Evolutionary conservation across 2,113 vertebrate genomes (phyloP).

Genomic region (Heterochromis multidens): DNA sequence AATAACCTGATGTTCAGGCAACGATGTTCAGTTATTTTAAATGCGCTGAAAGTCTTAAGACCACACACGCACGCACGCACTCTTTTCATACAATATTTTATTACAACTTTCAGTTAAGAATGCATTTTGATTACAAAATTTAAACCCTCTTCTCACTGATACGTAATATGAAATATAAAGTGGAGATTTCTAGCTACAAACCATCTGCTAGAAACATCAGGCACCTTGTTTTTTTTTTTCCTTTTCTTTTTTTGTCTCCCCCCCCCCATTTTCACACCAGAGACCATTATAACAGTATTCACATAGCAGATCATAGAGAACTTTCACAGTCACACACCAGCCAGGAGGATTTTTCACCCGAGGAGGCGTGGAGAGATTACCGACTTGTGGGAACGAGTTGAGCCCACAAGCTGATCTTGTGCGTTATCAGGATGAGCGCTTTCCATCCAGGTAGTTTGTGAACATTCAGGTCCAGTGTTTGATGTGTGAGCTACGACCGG

Average conservation of each 20-base stretch:
- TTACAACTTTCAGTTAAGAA: slow-evolving; percentile 41
- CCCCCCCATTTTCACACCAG: neutral
- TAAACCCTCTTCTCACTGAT: slow-evolving; percentile 3
- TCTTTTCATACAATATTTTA: slow-evolving; percentile 26
- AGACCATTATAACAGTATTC: neutral
- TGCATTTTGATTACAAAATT: slow-evolving; percentile 40
- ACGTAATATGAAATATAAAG: slow-evolving; percentile 50
- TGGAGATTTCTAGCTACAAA: slow-evolving; percentile 11
- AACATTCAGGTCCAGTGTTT: neutral
- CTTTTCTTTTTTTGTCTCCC: neutral
- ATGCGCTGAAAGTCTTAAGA: neutral
- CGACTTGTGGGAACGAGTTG: neutral
- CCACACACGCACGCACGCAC: neutral
- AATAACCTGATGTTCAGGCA: no score
- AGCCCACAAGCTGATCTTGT: slow-evolving; percentile 7
- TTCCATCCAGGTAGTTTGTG: neutral
- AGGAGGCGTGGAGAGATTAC: neutral
- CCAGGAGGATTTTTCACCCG: slow-evolving; percentile 6
- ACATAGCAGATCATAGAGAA: slow-evolving; percentile 19
- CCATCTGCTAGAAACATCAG: slow-evolving; percentile 30
- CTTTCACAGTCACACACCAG: slow-evolving; percentile 2
- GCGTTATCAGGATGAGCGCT: slow-evolving; percentile 1
- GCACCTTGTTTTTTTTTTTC: slow-evolving; percentile 15
- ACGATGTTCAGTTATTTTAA: neutral
- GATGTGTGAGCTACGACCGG: neutral